Conservation (phyloP, 2,888 invertebrate genomes). For the Dyspetes luteomarginatus region DNA sequence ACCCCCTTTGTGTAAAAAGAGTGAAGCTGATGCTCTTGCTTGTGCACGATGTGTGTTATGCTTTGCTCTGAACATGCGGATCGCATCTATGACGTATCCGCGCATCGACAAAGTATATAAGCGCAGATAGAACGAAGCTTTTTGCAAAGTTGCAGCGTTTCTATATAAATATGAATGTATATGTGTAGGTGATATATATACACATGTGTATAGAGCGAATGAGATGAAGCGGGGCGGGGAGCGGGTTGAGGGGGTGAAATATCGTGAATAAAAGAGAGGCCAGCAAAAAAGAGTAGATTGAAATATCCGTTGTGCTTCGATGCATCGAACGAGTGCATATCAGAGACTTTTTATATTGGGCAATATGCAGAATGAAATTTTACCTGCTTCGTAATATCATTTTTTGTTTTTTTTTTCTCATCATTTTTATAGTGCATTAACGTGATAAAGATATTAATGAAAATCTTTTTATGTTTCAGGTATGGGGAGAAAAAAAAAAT, state of each 20-base stretch:
- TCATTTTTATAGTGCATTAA: conserved; percentile 3
- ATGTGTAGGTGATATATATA: background rate
- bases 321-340: conserved; percentile 26
- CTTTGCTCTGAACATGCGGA: conserved; percentile 39
- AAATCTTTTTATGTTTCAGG: conserved; percentile 70
- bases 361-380: background rate
- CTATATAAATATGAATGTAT: background rate
- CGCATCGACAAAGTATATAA: conserved; percentile 62
- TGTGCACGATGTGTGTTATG: conserved; percentile 7
- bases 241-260: background rate
- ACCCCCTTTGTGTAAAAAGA: conserved; percentile 49
- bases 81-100: conserved; percentile 55
- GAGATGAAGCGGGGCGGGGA: background rate
- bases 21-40: conserved; percentile 8
- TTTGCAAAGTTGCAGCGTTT: conserved; percentile 7
- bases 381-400: conserved; percentile 15
- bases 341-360: conserved; percentile 2
- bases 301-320: conserved; percentile 51
- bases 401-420: conserved; percentile 18
- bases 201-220: background rate
- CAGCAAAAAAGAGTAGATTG: conserved; percentile 56
- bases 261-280: conserved; percentile 49
- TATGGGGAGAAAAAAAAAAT: conserved; percentile 61
- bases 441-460: conserved; percentile 32
- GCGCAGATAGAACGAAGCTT: conserved; percentile 38